A percentile compares a stretch with the other conserved stretches of the same genome.
Conservation (phyloP, 2,888 invertebrate species). For the Phymatocera aterrima region DNA sequence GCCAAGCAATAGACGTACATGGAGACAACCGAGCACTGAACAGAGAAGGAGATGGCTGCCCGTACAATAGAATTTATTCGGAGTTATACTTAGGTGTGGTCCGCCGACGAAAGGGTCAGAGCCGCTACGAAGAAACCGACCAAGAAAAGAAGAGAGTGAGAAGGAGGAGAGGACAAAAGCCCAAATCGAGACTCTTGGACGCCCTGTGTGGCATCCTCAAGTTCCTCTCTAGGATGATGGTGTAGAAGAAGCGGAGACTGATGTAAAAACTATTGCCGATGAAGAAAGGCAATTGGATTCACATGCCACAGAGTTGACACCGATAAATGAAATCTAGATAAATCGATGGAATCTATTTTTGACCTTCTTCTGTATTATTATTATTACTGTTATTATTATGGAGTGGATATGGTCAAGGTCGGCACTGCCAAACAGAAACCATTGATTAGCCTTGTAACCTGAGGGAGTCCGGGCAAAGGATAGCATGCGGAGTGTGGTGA, state of each 20-base stretch:
- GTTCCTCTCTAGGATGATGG: slow-evolving; percentile 27
- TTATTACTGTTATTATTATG: not conserved
- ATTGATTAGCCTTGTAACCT: slow-evolving; percentile 32
- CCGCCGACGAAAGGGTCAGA: slow-evolving; percentile 18
- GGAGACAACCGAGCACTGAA: not conserved
- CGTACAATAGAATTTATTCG: slow-evolving; percentile 30
- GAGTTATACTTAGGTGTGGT: slow-evolving; percentile 40
- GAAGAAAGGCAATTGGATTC: not conserved
- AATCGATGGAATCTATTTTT: not conserved
- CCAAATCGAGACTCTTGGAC: slow-evolving; percentile 35
- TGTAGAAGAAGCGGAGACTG: slow-evolving; percentile 5
- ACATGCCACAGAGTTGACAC: not conserved
- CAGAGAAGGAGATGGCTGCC: not conserved
- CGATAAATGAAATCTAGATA: not conserved
- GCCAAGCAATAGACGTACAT: not conserved
- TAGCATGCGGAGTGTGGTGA: not conserved
- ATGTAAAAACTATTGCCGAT: not conserved
- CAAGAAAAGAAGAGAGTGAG: not conserved
- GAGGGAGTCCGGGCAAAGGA: slow-evolving; percentile 4
- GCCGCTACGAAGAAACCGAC: slow-evolving; percentile 14
- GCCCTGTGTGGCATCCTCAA: slow-evolving; percentile 34
- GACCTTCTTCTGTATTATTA: not conserved
- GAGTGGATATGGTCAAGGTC: slow-evolving; percentile 19
- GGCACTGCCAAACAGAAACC: slow-evolving; percentile 5
- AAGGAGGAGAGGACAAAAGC: slow-evolving; percentile 3